Evolutionary conservation across 1,140 invertebrate species (phyloP).

Genomic region (Chironomus striatipennis): DNA sequence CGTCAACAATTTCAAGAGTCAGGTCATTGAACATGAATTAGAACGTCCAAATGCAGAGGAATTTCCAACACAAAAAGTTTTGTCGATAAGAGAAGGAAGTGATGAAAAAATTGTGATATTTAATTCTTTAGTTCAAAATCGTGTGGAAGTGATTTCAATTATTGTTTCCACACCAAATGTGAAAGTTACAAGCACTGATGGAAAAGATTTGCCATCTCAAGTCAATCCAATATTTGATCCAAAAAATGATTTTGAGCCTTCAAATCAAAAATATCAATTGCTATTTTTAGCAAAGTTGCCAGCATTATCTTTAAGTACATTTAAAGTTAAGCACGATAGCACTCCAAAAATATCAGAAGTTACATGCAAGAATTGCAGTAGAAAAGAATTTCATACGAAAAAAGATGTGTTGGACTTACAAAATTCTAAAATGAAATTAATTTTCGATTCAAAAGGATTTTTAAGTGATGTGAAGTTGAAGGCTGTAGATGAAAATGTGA

Average conservation of each 20-base stretch:
- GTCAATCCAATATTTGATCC: neutral
- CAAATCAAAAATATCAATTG: neutral
- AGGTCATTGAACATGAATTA: neutral
- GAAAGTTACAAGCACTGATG: too few species aligned
- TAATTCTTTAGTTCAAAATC: neutral
- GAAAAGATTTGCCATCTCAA: neutral
- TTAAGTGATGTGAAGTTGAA: neutral
- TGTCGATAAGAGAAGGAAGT: neutral
- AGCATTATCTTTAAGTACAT: neutral
- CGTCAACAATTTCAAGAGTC: neutral
- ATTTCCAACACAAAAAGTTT: neutral
- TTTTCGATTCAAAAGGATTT: neutral
- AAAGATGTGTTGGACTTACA: neutral
- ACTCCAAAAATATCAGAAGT: too few species aligned
- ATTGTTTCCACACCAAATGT: neutral
- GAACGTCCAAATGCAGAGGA: neutral
- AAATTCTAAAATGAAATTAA: neutral
- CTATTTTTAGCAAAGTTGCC: neutral
- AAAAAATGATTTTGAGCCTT: neutral
- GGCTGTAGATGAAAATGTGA: neutral
- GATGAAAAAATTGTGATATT: neutral
- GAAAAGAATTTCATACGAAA: too few species aligned
- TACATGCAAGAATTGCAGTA: too few species aligned
- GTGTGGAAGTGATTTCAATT: neutral
- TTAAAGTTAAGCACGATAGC: neutral